Base-by-base conservation (phyloP, 1,140 invertebrate species). In the Ceratina australensis region DNA sequence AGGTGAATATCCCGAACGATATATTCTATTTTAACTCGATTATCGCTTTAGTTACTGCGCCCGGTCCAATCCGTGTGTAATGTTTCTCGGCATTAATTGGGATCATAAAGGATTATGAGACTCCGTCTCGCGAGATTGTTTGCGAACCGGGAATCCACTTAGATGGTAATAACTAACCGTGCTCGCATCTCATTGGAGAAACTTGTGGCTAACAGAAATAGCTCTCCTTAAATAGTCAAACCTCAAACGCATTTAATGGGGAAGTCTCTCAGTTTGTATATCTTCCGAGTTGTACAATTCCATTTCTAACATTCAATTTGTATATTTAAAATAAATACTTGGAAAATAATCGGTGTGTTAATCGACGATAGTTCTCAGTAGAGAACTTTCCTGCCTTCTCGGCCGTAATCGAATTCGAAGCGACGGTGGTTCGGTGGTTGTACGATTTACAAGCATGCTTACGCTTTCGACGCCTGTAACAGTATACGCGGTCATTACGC, bases 31-130 rank as follows among this genome's bases (percentile, higher is more conserved):
- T 71, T 59, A 16, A 22, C 15, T 5, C n/a, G 65, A 69, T 76
- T 69, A 76, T 42, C 66, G 74, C 49, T 61, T 69, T 60, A 71
- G 54, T 71, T 65, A 74, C 20, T 20, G 13, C 5, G 12, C 47
- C 57, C 13, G n/a, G 47, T 33, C 16, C 78, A 83, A 83, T 78
- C 80, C 65, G 54, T 67, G 65, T 72, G 69, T 79, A 79, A 82
- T 75, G 72, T 83, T 65, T 79, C 82, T 78, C 71, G 56, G 26
- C 71, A 60, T 82, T 79, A 83, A 79, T 79, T 52, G 77, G 72
- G 72, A 83, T 79, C 78, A 83, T 56, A 68, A 52, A 20, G 66
- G 82, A 83, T 82, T 82, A 82, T 71, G 63, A 59, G 76, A 61
- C 63, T 78, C 71, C 47, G 73, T 59, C 63, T 69, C 80, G 74